Conservation (phyloP, 2,888 invertebrate genomes). For the Enchytraeus crypticus region DNA sequence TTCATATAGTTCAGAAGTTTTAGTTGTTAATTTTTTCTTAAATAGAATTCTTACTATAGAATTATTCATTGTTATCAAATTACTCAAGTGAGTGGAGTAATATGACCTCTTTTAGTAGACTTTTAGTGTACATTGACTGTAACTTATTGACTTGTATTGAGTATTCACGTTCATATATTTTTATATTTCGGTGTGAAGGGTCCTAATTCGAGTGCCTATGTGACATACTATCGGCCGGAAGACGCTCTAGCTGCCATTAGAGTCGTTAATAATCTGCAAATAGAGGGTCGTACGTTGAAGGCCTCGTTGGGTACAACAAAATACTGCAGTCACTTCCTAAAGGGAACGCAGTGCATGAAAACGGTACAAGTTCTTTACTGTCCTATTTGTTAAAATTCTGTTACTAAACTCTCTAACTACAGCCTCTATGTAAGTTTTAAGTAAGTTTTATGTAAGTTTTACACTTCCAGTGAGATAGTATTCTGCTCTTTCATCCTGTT, state of each 20-base stretch:
- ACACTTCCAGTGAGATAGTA: background rate
- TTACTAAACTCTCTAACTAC: background rate
- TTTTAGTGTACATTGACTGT: too few species aligned
- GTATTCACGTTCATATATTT: background rate
- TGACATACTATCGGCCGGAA: conserved; percentile 77
- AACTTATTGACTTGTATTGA: too few species aligned
- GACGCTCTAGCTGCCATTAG: conserved; percentile 94
- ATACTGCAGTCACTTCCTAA: conserved; percentile 99
- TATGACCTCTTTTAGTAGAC: too few species aligned
- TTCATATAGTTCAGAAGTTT: too few species aligned
- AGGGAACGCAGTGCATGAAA: conserved; percentile 94
- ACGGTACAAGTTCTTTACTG: too few species aligned
- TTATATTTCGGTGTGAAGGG: conserved; percentile 35
- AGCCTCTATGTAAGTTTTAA: background rate
- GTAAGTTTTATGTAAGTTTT: background rate
- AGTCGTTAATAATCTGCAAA: conserved; percentile 89
- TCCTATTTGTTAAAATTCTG: background rate
- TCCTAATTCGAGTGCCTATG: conserved; percentile 71
- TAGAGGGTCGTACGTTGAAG: conserved; percentile 91
- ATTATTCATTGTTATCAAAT: too few species aligned
- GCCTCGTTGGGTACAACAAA: conserved; percentile 98
- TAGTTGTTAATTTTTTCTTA: too few species aligned
- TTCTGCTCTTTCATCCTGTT: too few species aligned
- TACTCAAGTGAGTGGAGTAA: too few species aligned
- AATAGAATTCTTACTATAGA: too few species aligned